Percentiles rank a stretch among this genome's conserved stretches.
Conservation (phyloP, 2,888 invertebrate species). For the Ptilodon capucinus region DNA sequence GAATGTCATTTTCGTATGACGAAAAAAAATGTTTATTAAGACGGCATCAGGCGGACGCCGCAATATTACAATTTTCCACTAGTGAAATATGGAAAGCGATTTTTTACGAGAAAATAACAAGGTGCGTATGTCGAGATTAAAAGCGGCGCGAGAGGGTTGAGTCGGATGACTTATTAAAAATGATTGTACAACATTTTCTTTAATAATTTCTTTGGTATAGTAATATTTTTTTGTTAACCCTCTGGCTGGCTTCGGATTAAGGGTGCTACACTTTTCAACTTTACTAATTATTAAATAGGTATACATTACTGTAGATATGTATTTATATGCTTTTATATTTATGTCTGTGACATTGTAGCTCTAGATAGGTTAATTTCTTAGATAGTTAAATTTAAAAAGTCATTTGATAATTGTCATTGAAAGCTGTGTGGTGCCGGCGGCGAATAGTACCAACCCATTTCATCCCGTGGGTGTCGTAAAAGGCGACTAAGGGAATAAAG, state of each 20-base stretch:
- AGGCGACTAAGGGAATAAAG: no score
- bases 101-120: constrained; percentile 80
- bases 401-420: no score
- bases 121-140: constrained; percentile 73
- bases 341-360: no score
- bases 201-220: neutral
- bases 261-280: neutral
- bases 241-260: neutral
- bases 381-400: no score
- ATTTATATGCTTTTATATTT: no score
- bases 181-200: neutral
- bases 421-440: no score
- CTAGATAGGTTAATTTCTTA: no score
- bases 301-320: no score
- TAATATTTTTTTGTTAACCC: constrained; percentile 6
- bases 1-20: constrained; percentile 80
- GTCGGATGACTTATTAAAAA: constrained; percentile 41
- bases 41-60: constrained; percentile 58
- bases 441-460: no score
- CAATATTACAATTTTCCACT: constrained; percentile 80
- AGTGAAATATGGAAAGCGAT: constrained; percentile 82
- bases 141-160: constrained; percentile 64
- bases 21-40: constrained; percentile 82
- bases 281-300: no score
- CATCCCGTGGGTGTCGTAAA: no score